A percentile compares a stretch with the other conserved stretches of the same genome.
These are phyloP conservation scores for Anniella stebbinsi DNA, from an alignment of 2,797 vertebrate genomes.

Conservation along the genomic window DNA sequence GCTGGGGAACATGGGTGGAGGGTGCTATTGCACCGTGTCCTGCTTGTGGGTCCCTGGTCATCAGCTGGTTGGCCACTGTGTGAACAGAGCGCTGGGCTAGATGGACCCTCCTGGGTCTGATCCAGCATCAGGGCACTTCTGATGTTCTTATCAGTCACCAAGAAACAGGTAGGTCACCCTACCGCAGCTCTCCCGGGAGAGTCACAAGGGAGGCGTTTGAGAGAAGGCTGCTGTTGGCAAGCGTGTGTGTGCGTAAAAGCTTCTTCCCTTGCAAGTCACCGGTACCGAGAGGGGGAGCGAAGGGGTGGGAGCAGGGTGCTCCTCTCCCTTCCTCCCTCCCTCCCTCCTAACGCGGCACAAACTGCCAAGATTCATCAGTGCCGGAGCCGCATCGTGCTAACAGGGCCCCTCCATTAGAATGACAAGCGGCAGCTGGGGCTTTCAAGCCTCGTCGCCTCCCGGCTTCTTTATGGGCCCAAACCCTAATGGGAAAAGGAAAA, in stretches of 20 bases:
- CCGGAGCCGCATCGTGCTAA: neutral
- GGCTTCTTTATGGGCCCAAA: conserved; percentile 4
- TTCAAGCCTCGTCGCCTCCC: neutral
- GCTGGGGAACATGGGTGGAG: no score
- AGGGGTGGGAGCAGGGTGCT: neutral
- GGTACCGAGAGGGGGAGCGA: no score
- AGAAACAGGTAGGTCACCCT: no score
- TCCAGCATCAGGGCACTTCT: no score
- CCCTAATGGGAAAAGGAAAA: conserved; percentile 12
- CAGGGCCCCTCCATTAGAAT: neutral
- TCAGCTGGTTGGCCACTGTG: no score
- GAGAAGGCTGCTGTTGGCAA: neutral
- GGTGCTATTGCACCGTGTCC: no score
- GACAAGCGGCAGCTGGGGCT: neutral
- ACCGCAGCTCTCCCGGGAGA: neutral
- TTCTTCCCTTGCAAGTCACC: no score
- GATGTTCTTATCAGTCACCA: no score
- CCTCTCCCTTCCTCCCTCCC: neutral
- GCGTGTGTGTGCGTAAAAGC: no score
- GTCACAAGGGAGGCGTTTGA: neutral
- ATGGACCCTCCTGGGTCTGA: no score
- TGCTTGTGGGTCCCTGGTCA: no score
- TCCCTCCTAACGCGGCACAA: neutral
- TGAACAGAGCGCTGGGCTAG: no score
- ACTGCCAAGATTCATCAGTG: fast-evolving